Conservation (phyloP, 1,140 invertebrate genomes). For the Caenorhabditis remanei region DNA sequence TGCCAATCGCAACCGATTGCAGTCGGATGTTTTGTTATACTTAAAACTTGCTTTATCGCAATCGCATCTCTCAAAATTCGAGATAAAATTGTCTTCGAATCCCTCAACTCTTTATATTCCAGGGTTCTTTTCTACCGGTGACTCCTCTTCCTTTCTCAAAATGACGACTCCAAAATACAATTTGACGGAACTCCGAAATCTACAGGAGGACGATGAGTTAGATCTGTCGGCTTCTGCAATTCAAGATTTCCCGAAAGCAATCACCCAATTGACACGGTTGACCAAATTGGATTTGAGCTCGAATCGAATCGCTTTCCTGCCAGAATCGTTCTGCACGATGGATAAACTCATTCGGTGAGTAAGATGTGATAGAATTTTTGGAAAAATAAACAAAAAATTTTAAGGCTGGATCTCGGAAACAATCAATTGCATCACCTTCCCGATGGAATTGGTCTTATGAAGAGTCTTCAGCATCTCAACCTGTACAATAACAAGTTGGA, state of each 20-base stretch:
- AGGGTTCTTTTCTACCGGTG: conserved; percentile 40
- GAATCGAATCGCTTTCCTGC: conserved; percentile 24
- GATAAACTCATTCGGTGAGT: conserved; percentile 33
- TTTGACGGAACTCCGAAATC: conserved; percentile 19
- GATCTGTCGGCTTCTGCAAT: conserved; percentile 36
- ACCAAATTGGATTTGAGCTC: conserved; percentile 45
- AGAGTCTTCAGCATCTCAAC: conserved; percentile 5
- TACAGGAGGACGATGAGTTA: conserved; percentile 55
- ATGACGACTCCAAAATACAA: background rate
- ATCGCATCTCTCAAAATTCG: background rate
- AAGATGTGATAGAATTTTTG: background rate
- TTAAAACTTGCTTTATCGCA: background rate
- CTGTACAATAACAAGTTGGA: conserved; percentile 47
- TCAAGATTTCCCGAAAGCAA: conserved; percentile 41
- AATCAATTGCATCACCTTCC: conserved; percentile 31
- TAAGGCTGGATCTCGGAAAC: conserved; percentile 45
- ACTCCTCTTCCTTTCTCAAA: background rate
- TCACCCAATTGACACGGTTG: conserved; percentile 8
- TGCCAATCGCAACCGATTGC: too few relatives aligned
- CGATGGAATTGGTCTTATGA: conserved; percentile 17
- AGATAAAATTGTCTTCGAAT: background rate
- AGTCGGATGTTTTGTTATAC: too few relatives aligned
- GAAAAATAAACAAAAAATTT: background rate
- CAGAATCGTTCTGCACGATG: conserved; percentile 41
- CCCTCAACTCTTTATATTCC: background rate